A percentile compares a stretch with the other conserved stretches of the same genome.
Conservation (phyloP, 2,888 invertebrate genomes). For the Dorcus hopei region DNA sequence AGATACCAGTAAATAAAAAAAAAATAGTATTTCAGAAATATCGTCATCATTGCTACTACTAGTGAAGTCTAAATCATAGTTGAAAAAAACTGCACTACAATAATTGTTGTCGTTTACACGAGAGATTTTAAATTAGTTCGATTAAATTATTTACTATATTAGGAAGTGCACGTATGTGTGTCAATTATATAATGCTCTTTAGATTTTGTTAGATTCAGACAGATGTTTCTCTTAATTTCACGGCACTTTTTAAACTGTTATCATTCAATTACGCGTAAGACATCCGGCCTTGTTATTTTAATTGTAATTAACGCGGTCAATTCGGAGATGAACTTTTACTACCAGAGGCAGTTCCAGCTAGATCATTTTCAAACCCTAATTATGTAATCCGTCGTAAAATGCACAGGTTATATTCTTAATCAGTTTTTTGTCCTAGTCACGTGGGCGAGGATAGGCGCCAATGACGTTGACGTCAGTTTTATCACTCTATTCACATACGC, state of each 20-base stretch:
- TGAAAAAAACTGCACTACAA: no score
- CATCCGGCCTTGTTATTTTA: conserved; percentile 30
- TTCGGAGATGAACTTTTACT: conserved; percentile 7
- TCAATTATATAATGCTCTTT: no score
- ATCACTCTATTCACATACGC: conserved; percentile 27
- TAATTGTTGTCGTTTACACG: no score
- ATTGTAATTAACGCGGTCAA: conserved; percentile 25
- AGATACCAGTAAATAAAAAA: no score
- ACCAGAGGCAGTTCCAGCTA: conserved; percentile 6
- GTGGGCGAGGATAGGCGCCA: conserved; percentile 41
- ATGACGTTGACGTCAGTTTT: conserved; percentile 42
- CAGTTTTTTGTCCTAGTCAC: conserved; percentile 23
- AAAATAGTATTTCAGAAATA: no score
- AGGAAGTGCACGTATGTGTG: no score
- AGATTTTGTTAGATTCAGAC: no score
- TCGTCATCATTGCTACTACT: no score
- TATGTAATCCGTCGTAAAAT: conserved; percentile 24
- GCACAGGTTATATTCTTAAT: conserved; percentile 29
- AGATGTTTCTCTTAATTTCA: conserved; percentile 5
- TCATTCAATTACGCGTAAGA: conserved; percentile 32
- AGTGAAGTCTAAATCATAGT: no score
- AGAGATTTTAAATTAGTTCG: no score
- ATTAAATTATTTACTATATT: no score
- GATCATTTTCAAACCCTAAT: conserved; percentile 23
- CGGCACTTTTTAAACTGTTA: conserved; percentile 22